Evolutionary conservation across 30 jellyfish, hydroid and myxozoan species (phyloP), one percentile per base, ranked within the genome.

Genomic region (Hydra vulgaris): DNA sequence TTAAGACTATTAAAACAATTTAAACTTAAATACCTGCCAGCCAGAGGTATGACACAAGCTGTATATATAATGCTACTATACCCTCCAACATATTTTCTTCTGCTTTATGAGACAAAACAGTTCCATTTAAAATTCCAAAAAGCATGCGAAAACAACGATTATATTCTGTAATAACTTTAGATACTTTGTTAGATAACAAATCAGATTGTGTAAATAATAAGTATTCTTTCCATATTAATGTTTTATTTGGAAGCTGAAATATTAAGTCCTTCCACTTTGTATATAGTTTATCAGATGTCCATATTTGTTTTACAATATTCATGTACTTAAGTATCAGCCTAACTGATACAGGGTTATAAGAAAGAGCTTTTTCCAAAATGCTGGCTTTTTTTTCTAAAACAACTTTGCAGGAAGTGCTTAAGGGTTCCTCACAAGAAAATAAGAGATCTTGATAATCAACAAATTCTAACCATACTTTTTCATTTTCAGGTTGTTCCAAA

Each of bases 21-120:
- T n/a, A n/a, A n/a, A n/a, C n/a, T n/a, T n/a, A n/a, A n/a, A n/a
- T 61, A 89, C 97, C 97, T 85, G 97, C 87, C 82, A 76, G 84
- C 79, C 70, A 56, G 23, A 89, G 77, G 54, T 85, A 89, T 25
- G 76, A 55, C 40, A 86, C 80, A 27, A 21, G 79, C 81, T 89
- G 97, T 21, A 78, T 16, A 55, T 85, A 82, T 15, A 89, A 70
- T n/a, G 20, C 71, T 72, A 85, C 23, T 82, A 85, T 22, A 24
- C 73, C 81, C 18, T 73, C 87, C 26, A 21, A 19, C 21, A 70
- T 70, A 71, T 85, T 79, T 16, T 21, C 66, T 3, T 85, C 95
- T 17, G 94, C 81, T 54, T 27, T 72, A 76, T 81, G 94, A 18
- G 95, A 79, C 72, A 67, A 74, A 53, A 85, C 68, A 24, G 85